These are phyloP conservation scores for Lathamus discolor DNA, from an alignment of 2,113 vertebrate genomes.

Conservation along the genomic window DNA sequence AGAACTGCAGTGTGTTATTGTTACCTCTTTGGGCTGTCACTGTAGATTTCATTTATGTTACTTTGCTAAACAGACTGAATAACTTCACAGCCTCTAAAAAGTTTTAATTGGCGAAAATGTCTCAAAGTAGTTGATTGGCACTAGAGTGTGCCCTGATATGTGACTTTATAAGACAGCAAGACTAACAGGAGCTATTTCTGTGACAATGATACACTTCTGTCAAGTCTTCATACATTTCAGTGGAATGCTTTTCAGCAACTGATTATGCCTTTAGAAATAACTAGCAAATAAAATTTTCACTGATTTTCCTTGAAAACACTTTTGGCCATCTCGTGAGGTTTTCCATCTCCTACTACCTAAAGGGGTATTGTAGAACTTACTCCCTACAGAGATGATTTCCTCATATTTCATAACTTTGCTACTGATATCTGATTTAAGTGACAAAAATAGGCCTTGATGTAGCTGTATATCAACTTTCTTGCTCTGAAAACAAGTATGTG, in stretches of 20 bases:
- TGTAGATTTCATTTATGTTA: background rate
- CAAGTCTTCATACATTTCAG: background rate
- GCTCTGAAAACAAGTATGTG: background rate
- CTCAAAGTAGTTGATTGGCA: constrained; percentile 16
- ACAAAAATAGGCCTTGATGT: background rate
- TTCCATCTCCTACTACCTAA: background rate
- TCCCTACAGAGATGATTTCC: background rate
- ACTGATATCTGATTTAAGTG: background rate
- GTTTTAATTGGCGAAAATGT: constrained; percentile 15
- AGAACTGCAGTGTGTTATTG: background rate
- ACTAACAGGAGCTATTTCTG: constrained; percentile 11
- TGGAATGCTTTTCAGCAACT: background rate
- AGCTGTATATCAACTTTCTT: background rate
- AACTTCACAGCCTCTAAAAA: background rate
- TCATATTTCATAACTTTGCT: background rate
- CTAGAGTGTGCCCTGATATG: background rate
- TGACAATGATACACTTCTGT: background rate
- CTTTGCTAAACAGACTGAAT: background rate
- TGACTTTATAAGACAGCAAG: background rate
- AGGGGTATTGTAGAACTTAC: background rate
- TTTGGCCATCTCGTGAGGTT: background rate
- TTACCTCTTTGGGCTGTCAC: background rate
- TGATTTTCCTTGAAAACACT: background rate
- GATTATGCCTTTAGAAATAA: background rate
- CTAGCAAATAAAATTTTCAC: background rate